A percentile compares a stretch with the other conserved stretches of the same genome.
Evolutionary conservation across 2,113 vertebrate species (phyloP).

Genomic region (Rhinolophus ferrumequinum): DNA sequence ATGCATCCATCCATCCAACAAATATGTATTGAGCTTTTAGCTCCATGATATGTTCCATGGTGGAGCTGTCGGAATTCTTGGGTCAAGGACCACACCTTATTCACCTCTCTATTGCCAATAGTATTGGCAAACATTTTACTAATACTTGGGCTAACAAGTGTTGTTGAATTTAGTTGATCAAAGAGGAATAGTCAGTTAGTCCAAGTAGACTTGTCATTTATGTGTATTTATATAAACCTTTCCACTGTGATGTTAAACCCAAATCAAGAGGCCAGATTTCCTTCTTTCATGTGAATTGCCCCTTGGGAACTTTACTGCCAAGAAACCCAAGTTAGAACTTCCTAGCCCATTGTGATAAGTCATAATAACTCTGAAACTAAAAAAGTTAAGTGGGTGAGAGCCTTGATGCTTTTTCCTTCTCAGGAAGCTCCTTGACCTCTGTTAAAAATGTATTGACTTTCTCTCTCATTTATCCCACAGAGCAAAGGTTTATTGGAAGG

Average conservation of each 20-base stretch:
- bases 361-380: background rate
- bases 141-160: background rate
- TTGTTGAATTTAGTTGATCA: conserved; percentile 1
- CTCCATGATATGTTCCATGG: background rate
- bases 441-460: background rate
- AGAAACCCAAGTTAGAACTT: background rate
- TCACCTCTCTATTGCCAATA: background rate
- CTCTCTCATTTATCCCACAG: background rate
- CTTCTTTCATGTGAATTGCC: background rate
- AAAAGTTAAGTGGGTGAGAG: background rate
- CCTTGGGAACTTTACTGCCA: background rate
- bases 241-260: background rate
- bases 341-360: background rate
- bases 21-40: background rate
- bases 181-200: background rate
- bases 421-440: background rate
- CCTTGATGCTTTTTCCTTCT: background rate
- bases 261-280: background rate
- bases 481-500: background rate
- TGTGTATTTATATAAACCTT: background rate
- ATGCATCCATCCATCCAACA: background rate
- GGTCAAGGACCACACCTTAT: background rate
- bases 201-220: background rate
- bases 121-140: background rate
- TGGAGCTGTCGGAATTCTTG: background rate